Evolutionary conservation across 1,140 invertebrate species (phyloP).

Genomic region (Aphelinus atriplicis): DNA sequence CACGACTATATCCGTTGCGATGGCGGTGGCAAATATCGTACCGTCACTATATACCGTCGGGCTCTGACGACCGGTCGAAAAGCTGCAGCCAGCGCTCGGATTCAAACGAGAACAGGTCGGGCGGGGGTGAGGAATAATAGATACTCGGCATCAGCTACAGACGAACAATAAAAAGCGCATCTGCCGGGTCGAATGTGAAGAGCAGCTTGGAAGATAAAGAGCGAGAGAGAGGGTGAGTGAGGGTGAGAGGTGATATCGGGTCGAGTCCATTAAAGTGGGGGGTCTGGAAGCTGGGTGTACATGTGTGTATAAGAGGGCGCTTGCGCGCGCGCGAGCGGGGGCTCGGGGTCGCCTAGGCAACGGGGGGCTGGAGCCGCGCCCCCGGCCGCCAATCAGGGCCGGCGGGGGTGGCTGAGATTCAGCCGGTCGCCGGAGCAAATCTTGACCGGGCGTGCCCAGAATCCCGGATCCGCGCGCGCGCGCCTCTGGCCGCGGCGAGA

Average conservation of each 20-base stretch:
- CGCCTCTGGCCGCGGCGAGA: not conserved
- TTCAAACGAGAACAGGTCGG: no score
- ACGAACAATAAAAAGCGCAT: no score
- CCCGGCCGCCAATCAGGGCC: slow-evolving; percentile 62
- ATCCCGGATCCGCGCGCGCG: slow-evolving; percentile 54
- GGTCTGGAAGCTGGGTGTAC: not conserved
- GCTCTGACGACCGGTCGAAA: no score
- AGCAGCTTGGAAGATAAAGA: no score
- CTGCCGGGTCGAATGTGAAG: no score
- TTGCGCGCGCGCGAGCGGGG: slow-evolving; percentile 51
- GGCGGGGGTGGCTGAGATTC: slow-evolving; percentile 62
- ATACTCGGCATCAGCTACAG: no score
- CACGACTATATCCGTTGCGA: no score
- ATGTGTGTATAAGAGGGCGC: slow-evolving; percentile 21
- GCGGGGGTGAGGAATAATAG: no score
- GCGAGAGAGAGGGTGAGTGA: no score
- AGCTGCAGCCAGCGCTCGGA: no score
- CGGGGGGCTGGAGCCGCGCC: slow-evolving; percentile 63
- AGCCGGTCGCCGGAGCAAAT: slow-evolving; percentile 62
- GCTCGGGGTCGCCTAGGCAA: slow-evolving; percentile 64
- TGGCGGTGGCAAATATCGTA: no score
- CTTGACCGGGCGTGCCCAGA: slow-evolving; percentile 67
- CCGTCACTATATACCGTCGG: no score
- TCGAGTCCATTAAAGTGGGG: slow-evolving; percentile 57
- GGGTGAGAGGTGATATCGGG: not conserved